A percentile compares a stretch with the other conserved stretches of the same genome.
Evolutionary conservation across 2,888 invertebrate species (phyloP).

Genomic region (Dasypogon diadema): DNA sequence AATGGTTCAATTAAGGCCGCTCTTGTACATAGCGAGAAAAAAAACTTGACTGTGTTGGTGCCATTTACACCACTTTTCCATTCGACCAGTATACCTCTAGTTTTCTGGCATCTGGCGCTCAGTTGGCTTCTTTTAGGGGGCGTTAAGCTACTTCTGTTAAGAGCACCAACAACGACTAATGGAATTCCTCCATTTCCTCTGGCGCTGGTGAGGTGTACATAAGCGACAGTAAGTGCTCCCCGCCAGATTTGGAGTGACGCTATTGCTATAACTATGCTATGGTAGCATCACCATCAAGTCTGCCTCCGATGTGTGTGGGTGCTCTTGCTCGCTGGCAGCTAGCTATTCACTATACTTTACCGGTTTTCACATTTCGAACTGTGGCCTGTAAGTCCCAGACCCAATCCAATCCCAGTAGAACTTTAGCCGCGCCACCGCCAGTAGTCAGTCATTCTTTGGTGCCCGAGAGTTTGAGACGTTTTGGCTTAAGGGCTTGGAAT

Average conservation of each 20-base stretch:
- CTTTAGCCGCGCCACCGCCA: conserved; percentile 45
- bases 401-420: conserved; percentile 49
- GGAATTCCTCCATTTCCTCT: conserved; percentile 31
- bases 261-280: not conserved
- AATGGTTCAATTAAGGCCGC: not conserved
- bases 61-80: conserved; percentile 6
- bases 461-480: conserved; percentile 55
- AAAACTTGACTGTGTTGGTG: conserved; percentile 31
- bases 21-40: conserved; percentile 15
- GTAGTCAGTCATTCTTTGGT: conserved; percentile 58
- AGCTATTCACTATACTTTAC: conserved; percentile 9
- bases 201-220: conserved; percentile 25
- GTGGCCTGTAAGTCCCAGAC: conserved; percentile 41
- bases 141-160: not conserved
- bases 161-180: conserved; percentile 38
- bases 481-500: conserved; percentile 6
- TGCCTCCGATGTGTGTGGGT: conserved; percentile 37
- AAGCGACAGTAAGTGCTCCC: conserved; percentile 19
- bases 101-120: not conserved
- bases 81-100: not conserved
- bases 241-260: conserved; percentile 6
- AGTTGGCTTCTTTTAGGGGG: not conserved
- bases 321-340: conserved; percentile 1
- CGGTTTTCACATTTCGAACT: conserved; percentile 4
- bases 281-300: not conserved